Conservation (phyloP, 2,888 invertebrate species). For the Synanthedon andrenaeformis region DNA sequence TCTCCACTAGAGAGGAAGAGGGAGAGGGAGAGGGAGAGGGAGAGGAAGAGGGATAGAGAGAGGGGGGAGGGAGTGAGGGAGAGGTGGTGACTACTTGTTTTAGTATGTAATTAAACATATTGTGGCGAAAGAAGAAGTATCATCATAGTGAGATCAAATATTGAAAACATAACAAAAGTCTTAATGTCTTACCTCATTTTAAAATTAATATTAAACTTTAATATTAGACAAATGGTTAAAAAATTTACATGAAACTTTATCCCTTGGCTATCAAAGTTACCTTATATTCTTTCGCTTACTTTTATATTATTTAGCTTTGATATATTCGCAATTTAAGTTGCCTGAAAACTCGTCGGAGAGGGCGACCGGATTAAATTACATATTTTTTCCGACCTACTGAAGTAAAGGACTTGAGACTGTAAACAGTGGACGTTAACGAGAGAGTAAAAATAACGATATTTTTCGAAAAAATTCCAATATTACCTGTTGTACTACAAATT, state of each 20-base stretch:
- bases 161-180: not conserved
- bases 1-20: no score
- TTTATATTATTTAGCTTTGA: constrained; percentile 64
- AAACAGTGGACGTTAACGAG: constrained; percentile 20
- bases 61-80: no score
- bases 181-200: not conserved
- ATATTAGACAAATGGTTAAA: no score
- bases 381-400: constrained; percentile 33
- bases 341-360: constrained; percentile 49
- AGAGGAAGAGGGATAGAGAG: no score
- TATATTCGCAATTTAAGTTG: constrained; percentile 67
- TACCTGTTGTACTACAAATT: not conserved
- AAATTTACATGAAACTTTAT: constrained; percentile 20
- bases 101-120: no score
- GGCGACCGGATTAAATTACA: constrained; percentile 56
- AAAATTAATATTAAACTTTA: not conserved
- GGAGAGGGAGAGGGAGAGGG: no score
- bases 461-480: not conserved
- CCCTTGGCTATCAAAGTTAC: constrained; percentile 38
- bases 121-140: no score
- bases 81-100: no score
- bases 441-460: constrained; percentile 3
- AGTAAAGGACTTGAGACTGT: constrained; percentile 39
- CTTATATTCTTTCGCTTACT: constrained; percentile 56
- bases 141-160: not conserved